These are phyloP conservation scores for Conchocele bisecta DNA, from an alignment of 2,888 invertebrate species.

Conservation along the genomic window DNA sequence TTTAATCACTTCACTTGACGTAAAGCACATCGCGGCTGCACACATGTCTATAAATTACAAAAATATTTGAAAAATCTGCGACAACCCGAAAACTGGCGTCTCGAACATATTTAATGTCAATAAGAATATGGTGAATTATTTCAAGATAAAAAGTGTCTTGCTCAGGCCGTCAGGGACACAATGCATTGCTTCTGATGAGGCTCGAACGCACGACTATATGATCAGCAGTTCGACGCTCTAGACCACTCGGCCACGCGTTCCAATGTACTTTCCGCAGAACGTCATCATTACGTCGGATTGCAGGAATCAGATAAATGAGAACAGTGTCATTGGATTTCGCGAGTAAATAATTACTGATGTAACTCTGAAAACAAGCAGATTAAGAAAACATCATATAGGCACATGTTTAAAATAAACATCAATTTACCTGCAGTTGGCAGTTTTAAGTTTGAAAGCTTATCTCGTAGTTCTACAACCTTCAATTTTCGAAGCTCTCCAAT, in stretches of 20 bases:
- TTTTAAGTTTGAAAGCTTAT: slow-evolving; percentile 50
- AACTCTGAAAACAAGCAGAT: neutral
- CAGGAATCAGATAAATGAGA: neutral
- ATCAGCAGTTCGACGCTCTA: too few species aligned
- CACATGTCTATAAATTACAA: too few species aligned
- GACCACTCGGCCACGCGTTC: too few species aligned
- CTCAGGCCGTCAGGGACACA: too few species aligned
- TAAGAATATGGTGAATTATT: too few species aligned
- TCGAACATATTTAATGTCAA: too few species aligned
- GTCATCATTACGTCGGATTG: neutral
- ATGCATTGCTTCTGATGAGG: neutral
- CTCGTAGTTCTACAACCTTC: slow-evolving; percentile 63
- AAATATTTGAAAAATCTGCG: too few species aligned
- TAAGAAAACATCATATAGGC: neutral
- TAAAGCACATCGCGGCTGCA: too few species aligned
- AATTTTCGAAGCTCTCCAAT: slow-evolving; percentile 61
- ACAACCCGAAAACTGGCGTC: too few species aligned
- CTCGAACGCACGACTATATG: neutral
- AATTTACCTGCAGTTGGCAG: slow-evolving; percentile 56
- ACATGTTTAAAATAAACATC: neutral
- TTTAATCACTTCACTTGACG: too few species aligned
- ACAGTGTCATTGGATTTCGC: too few species aligned
- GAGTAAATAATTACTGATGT: neutral
- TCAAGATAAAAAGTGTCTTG: too few species aligned
- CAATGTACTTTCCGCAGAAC: neutral